A percentile compares a stretch with the other conserved stretches of the same genome.
Conservation (phyloP, 2,113 vertebrate species). For the Sakesphorus luctuosus region DNA sequence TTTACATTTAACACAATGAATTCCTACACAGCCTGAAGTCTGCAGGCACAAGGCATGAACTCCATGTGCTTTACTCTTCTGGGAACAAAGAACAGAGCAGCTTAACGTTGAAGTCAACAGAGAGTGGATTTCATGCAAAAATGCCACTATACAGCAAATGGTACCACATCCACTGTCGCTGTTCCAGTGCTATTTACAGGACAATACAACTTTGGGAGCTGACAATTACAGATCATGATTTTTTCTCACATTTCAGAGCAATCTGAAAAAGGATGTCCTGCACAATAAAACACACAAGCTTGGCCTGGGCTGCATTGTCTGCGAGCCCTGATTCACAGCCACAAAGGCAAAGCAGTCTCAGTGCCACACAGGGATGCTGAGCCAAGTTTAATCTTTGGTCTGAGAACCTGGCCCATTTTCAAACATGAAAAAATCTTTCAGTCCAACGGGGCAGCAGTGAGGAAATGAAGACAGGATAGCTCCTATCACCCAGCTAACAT, state of each 20-base stretch:
- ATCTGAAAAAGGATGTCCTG: neutral
- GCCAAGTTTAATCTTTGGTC: constrained; percentile 55
- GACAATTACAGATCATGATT: neutral
- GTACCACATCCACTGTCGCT: neutral
- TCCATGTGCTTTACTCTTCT: neutral
- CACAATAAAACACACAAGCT: constrained; percentile 8
- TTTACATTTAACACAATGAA: neutral
- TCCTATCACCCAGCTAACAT: constrained; percentile 51
- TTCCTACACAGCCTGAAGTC: neutral
- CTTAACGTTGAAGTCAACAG: neutral
- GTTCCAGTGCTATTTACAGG: neutral
- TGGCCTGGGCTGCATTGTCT: constrained; percentile 22
- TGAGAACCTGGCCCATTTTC: constrained; percentile 49
- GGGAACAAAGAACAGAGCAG: neutral
- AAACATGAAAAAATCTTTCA: constrained; percentile 43
- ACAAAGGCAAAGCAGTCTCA: constrained; percentile 36
- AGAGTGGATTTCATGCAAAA: neutral
- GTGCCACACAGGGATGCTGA: constrained; percentile 36
- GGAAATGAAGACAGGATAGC: constrained; percentile 56
- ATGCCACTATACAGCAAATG: neutral
- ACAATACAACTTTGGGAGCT: neutral
- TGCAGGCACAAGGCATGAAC: neutral
- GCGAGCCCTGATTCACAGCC: constrained; percentile 25
- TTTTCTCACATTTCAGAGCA: neutral
- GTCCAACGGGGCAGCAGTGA: constrained; percentile 18